Base-by-base conservation (phyloP, 2,888 invertebrate species). In the Agrochola lota region DNA sequence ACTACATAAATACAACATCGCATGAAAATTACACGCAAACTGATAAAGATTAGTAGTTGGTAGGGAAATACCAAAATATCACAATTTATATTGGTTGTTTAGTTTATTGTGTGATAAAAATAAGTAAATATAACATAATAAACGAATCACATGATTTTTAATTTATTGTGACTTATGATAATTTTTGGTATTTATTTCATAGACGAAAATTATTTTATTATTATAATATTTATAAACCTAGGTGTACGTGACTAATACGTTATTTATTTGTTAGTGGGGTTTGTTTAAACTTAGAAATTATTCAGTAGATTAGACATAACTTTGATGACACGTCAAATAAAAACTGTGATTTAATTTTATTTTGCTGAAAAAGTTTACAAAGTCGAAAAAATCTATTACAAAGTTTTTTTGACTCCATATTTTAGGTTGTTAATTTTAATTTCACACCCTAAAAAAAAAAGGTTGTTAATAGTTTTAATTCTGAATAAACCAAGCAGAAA, bases 101-200 rank as follows among this genome's bases (percentile, higher is more conserved):
- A 68, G 70, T 81, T 84, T 84, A 85, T 68, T 74, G 23, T 43
- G 4, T 20, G 69, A 85, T 81, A 60, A 71, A 64, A 57, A 40
- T 55, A 67, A 62, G 46, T 70, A 80, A 81, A 76, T 72, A 66
- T 12, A 46, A 30, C 69, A 70, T 55, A 52, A 82, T 83, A 85
- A 85, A 85, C 15, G 57, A 46, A 57, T 74, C 57, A 40, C 69
- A 40, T 57, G 68, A 57, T 80, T 80, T 69, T 66, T 62, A 8
- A 59, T 70, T 70, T 57, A 35, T 71, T 46, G 15, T 63, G 3
- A 20, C 30, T 57, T 46, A 57, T 60, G 52, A 40, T 23, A 23
- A 17, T n/a, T 30, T 68, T 60, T 46, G 55, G 23, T 70, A 64
- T 78, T 70, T 70, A 60, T 40, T 63, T 66, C 35, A 23, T 68